Conservation (phyloP, 2,888 invertebrate species). For the Amphiduros pacificus region DNA sequence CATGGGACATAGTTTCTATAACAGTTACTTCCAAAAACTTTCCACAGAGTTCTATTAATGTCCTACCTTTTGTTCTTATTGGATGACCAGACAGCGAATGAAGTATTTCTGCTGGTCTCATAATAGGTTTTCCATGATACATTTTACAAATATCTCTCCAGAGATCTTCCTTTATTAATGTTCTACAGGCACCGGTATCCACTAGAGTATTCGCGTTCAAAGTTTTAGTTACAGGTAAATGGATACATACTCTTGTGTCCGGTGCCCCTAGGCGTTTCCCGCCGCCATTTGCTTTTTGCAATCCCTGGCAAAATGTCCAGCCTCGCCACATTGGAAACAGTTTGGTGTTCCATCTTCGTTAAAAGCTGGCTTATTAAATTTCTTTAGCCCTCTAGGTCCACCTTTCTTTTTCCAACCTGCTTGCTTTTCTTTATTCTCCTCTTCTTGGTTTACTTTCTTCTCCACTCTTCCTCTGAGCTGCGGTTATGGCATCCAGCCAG, state of each 20-base stretch:
- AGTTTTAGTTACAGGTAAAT: background rate
- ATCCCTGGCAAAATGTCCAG: background rate
- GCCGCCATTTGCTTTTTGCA: background rate
- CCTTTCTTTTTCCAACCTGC: no score
- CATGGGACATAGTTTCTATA: background rate
- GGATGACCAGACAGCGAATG: background rate
- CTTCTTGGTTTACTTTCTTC: no score
- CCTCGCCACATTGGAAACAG: background rate
- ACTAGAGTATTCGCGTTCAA: background rate
- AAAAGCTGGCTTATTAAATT: background rate
- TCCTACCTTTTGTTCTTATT: background rate
- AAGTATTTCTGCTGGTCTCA: background rate
- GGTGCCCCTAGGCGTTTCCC: constrained; percentile 8
- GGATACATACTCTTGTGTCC: constrained; percentile 3
- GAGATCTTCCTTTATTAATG: background rate
- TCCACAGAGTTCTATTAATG: background rate
- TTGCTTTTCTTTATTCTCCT: no score
- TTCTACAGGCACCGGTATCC: constrained; percentile 9
- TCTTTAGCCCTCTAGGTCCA: no score
- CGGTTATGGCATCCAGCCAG: no score
- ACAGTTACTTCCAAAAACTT: background rate
- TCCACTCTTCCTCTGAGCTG: no score
- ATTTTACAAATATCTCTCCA: background rate
- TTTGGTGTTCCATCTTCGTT: background rate
- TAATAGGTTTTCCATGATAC: background rate